Percentiles rank a stretch among this genome's conserved stretches.
Evolutionary conservation across 2,113 vertebrate genomes (phyloP).

Genomic region (Varanus komodoensis): DNA sequence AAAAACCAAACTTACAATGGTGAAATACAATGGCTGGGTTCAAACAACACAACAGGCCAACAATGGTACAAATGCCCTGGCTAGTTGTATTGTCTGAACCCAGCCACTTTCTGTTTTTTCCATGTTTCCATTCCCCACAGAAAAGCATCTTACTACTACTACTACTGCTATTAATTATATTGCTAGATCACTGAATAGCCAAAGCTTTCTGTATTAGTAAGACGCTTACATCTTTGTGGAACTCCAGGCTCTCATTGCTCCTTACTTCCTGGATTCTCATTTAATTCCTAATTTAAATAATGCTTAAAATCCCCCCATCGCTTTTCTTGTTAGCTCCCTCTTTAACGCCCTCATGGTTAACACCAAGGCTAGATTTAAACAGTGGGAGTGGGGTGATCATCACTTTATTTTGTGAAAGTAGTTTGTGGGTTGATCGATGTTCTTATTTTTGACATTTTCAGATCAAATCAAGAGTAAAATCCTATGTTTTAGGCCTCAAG

Average conservation of each 20-base stretch:
- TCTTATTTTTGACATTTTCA: conserved; percentile 84
- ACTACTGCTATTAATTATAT: no score
- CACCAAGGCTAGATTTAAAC: not conserved
- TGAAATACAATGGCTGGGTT: no score
- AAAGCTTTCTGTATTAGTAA: not conserved
- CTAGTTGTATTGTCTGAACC: no score
- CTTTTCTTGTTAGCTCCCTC: not conserved
- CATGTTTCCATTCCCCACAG: no score
- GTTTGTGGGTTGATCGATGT: conserved; percentile 52
- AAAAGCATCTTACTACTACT: no score
- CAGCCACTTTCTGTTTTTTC: no score
- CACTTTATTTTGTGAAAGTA: conserved; percentile 36
- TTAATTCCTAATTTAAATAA: conserved; percentile 24
- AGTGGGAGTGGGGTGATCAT: not conserved
- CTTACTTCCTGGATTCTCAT: not conserved
- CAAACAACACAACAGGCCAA: no score
- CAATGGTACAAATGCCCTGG: no score
- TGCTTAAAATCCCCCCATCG: conserved; percentile 8
- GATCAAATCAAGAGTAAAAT: conserved; percentile 88
- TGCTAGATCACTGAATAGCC: no score
- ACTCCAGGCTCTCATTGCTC: conserved; percentile 21
- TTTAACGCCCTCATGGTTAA: not conserved
- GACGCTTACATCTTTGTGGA: not conserved
- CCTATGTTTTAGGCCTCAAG: conserved; percentile 90
- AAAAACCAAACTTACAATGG: no score